A percentile compares a stretch with the other conserved stretches of the same genome.
Conservation (phyloP, 2,113 vertebrate species). For the Aspiorhynchus laticeps region DNA sequence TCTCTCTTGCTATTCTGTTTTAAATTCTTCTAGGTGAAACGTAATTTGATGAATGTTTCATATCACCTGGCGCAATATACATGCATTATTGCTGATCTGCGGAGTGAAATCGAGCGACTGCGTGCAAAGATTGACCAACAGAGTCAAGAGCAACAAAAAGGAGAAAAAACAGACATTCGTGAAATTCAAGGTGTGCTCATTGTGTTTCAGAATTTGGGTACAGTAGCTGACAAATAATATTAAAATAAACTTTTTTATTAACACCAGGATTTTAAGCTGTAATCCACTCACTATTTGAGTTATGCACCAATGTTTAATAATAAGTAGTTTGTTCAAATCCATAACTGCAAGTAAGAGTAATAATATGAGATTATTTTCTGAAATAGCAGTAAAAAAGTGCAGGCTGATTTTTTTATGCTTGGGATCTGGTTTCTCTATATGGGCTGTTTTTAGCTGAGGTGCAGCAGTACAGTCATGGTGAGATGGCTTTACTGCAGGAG, state of each 20-base stretch:
- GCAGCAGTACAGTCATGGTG: conserved; percentile 75
- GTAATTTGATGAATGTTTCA: conserved; percentile 85
- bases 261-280: too few relatives aligned
- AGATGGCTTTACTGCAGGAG: conserved; percentile 81
- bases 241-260: not conserved
- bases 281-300: not conserved
- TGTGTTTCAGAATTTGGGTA: not conserved
- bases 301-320: not conserved
- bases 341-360: not conserved
- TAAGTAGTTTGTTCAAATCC: not conserved
- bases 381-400: not conserved
- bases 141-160: conserved; percentile 66
- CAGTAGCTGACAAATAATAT: not conserved
- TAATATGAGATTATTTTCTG: not conserved
- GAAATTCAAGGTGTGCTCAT: conserved; percentile 75
- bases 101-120: conserved; percentile 83
- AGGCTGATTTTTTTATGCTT: not conserved
- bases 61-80: conserved; percentile 91
- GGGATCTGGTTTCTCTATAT: not conserved
- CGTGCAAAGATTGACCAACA: conserved; percentile 83
- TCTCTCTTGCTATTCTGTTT: not conserved
- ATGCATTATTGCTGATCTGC: conserved; percentile 85
- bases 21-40: conserved; percentile 79
- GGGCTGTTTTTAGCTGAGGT: conserved; percentile 78
- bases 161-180: conserved; percentile 74